These are phyloP conservation scores for Cephus nigrinus DNA, from an alignment of 2,888 invertebrate genomes.

Conservation along the genomic window DNA sequence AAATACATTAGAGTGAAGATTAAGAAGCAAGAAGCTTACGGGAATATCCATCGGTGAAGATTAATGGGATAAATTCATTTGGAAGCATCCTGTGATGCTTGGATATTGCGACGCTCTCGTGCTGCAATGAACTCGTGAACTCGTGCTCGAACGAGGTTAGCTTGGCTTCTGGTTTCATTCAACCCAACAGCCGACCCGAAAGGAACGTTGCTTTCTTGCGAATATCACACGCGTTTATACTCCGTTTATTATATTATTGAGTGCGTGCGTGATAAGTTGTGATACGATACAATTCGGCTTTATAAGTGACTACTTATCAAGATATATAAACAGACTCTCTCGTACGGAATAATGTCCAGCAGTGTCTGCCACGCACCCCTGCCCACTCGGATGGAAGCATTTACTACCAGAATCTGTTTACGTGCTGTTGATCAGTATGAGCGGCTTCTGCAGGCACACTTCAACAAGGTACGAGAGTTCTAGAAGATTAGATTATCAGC, in stretches of 20 bases:
- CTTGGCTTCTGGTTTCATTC: not conserved
- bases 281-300: not conserved
- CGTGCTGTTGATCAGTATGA: constrained; percentile 75
- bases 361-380: constrained; percentile 62
- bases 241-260: constrained; percentile 1
- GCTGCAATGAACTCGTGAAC: constrained; percentile 16
- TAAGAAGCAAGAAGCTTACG: not conserved
- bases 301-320: not conserved
- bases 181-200: not conserved
- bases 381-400: constrained; percentile 63
- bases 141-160: constrained; percentile 36
- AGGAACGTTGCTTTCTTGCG: not conserved
- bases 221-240: not conserved
- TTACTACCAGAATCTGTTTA: constrained; percentile 70
- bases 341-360: constrained; percentile 54
- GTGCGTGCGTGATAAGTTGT: constrained; percentile 16
- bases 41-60: not conserved
- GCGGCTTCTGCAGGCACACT: constrained; percentile 71
- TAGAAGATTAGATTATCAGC: not conserved
- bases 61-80: not conserved
- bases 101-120: not conserved
- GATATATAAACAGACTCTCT: not conserved
- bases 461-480: constrained; percentile 62
- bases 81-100: not conserved
- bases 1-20: not conserved